phyloP scores from a whole-genome alignment of 2,797 vertebrate species.

The Parambassis ranga region DNA sequence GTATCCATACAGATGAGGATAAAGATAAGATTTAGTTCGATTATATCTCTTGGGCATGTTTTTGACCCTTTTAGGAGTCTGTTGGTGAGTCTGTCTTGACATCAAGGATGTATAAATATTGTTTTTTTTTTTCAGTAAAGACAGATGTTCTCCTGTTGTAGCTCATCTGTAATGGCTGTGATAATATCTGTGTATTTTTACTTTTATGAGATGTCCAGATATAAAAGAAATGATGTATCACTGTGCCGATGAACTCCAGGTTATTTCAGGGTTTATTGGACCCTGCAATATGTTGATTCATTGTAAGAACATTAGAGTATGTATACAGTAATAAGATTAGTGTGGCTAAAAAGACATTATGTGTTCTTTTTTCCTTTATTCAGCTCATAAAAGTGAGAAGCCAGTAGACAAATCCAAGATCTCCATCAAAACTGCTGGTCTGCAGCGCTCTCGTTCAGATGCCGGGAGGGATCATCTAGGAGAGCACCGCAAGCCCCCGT shows the following conservation, averaged over 20 bases:
- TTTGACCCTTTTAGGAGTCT: conserved; percentile 1
- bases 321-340: too few relatives aligned
- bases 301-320: too few relatives aligned
- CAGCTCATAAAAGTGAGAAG: conserved; percentile 86
- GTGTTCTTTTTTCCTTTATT: conserved; percentile 15
- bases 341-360: background rate
- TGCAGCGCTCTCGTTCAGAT: conserved; percentile 94
- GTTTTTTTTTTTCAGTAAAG: conserved; percentile 58
- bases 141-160: conserved; percentile 52
- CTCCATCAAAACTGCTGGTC: conserved; percentile 84
- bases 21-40: background rate
- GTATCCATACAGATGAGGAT: background rate
- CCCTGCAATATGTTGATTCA: background rate
- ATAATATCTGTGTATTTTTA: conserved; percentile 8
- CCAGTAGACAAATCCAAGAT: conserved; percentile 90
- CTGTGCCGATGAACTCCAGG: too few relatives aligned
- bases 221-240: background rate
- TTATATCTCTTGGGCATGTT: background rate
- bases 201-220: background rate
- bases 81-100: conserved; percentile 11
- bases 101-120: conserved; percentile 14
- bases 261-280: background rate
- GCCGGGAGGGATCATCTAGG: conserved; percentile 86
- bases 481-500: conserved; percentile 94
- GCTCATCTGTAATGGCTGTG: conserved; percentile 8